Percentiles rank a stretch among this genome's conserved stretches.
Evolutionary conservation across 2,797 vertebrate genomes (phyloP).

Genomic region (Otolemur crassicaudatus): DNA sequence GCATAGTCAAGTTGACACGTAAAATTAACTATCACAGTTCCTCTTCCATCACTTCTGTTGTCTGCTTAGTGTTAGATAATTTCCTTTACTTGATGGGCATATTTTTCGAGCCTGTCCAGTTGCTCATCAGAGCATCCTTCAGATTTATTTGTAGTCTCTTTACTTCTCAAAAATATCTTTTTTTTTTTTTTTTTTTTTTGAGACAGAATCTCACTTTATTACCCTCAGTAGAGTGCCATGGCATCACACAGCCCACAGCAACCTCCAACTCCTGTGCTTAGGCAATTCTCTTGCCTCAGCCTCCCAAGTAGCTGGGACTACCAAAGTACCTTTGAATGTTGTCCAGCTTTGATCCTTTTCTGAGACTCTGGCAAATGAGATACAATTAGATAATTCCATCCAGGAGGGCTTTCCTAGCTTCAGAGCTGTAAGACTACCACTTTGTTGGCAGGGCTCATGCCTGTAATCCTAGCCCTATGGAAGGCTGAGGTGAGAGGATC

Average conservation of each 20-base stretch:
- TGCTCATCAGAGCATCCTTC: neutral
- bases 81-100: neutral
- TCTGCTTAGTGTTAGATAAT: neutral
- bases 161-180: neutral
- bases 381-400: neutral
- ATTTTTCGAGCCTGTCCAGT: neutral
- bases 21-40: neutral
- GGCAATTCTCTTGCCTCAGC: no score
- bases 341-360: neutral
- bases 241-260: no score
- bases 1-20: neutral
- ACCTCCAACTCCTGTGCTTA: no score
- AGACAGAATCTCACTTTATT: no score
- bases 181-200: no score
- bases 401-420: neutral
- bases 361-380: neutral
- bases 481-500: no score
- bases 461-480: no score
- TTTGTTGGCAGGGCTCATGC: no score
- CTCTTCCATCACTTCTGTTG: neutral
- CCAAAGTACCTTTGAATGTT: neutral
- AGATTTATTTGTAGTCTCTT: neutral
- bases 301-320: no score
- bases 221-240: no score
- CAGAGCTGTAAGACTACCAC: neutral